Conservation (phyloP, 2,113 vertebrate species). For the Petaurus breviceps region DNA sequence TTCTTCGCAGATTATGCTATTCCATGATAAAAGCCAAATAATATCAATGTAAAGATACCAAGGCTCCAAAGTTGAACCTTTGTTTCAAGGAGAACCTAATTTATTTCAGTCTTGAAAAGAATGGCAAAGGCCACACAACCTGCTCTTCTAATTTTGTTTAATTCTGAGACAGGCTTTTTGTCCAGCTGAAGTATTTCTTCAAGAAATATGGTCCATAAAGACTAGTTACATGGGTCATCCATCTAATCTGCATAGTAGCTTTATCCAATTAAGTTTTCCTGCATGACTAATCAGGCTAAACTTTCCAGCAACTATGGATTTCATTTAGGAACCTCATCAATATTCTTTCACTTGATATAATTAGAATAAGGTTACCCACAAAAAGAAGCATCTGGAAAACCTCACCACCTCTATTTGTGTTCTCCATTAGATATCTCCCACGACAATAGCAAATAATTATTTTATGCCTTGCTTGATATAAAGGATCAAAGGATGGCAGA, state of each 20-base stretch:
- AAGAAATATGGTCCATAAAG: background rate
- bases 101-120: background rate
- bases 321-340: background rate
- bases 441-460: background rate
- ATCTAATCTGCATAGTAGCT: background rate
- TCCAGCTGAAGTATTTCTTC: background rate
- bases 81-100: background rate
- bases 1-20: background rate
- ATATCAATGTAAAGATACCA: background rate
- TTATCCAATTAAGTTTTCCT: no score
- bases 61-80: background rate
- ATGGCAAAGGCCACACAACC: background rate
- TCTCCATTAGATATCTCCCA: background rate
- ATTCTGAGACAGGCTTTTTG: background rate
- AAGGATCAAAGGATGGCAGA: background rate
- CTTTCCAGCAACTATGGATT: no score
- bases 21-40: background rate
- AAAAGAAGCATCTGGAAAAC: background rate
- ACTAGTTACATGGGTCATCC: background rate
- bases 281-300: no score
- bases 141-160: background rate
- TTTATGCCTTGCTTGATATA: background rate
- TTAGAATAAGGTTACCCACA: background rate
- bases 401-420: background rate
- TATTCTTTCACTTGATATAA: background rate